Evolutionary conservation across 2,888 invertebrate genomes (phyloP).

Genomic region (Pyrgus malvae): DNA sequence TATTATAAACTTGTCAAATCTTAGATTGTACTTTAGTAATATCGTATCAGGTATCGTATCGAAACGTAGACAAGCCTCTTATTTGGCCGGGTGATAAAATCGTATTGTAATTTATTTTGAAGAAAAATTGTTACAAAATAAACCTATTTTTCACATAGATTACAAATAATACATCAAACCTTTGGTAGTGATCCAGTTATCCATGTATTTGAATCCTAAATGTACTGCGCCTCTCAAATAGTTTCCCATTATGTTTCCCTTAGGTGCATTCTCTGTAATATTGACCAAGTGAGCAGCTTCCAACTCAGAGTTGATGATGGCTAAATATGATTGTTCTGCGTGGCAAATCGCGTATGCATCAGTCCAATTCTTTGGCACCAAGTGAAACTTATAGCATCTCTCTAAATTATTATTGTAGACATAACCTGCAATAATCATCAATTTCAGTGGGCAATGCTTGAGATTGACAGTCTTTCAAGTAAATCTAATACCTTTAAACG

Average conservation of each 20-base stretch:
- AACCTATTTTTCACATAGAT: too few species aligned
- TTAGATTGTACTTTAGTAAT: too few species aligned
- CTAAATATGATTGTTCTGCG: conserved; percentile 56
- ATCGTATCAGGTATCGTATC: too few species aligned
- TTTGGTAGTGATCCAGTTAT: conserved; percentile 51
- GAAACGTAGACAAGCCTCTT: too few species aligned
- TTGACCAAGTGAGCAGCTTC: conserved; percentile 50
- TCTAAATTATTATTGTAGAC: conserved; percentile 43
- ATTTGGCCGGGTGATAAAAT: too few species aligned
- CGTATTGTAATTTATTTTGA: too few species aligned
- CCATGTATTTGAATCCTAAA: conserved; percentile 44
- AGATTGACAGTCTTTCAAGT: too few species aligned
- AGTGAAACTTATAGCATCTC: conserved; percentile 63
- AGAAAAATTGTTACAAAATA: too few species aligned
- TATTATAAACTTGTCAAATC: too few species aligned
- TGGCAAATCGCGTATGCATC: conserved; percentile 55
- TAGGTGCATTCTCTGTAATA: conserved; percentile 44
- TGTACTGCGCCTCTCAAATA: conserved; percentile 44
- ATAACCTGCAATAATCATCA: conserved; percentile 56
- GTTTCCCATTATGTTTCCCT: conserved; percentile 42
- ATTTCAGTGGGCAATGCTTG: too few species aligned
- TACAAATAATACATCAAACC: too few species aligned
- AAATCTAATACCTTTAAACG: too few species aligned
- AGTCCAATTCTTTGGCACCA: conserved; percentile 53
- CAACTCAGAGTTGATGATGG: conserved; percentile 52